These are phyloP conservation scores for Liolophura sinensis DNA, from an alignment of 1,140 invertebrate species.

Conservation along the genomic window DNA sequence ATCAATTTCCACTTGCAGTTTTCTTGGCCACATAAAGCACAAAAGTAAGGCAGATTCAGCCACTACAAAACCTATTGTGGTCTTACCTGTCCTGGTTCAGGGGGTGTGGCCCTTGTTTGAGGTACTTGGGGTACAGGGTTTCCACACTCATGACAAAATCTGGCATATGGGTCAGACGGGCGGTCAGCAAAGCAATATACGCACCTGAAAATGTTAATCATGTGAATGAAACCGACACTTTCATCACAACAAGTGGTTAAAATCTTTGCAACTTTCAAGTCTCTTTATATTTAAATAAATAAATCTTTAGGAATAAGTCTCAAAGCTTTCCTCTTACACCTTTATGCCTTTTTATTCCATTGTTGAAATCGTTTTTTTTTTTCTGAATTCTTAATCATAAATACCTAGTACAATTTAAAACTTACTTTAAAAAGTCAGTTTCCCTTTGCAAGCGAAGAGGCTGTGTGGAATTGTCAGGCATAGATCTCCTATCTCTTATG, in stretches of 20 bases:
- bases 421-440: slow-evolving; percentile 56
- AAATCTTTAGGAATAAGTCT: too few relatives aligned
- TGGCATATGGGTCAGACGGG: slow-evolving; percentile 47
- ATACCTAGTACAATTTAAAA: slow-evolving; percentile 1
- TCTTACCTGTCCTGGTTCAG: slow-evolving; percentile 45
- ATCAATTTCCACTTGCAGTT: too few relatives aligned
- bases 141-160: slow-evolving; percentile 50
- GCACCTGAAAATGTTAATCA: slow-evolving; percentile 32
- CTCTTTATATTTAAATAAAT: too few relatives aligned
- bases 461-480: slow-evolving; percentile 39
- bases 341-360: too few relatives aligned
- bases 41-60: too few relatives aligned
- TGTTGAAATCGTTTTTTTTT: too few relatives aligned
- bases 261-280: too few relatives aligned
- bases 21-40: too few relatives aligned
- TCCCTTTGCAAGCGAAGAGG: slow-evolving; percentile 46
- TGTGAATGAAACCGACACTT: too few relatives aligned
- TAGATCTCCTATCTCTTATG: slow-evolving; percentile 9
- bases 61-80: neutral
- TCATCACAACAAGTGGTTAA: too few relatives aligned
- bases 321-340: too few relatives aligned
- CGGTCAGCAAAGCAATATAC: slow-evolving; percentile 49
- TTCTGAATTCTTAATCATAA: too few relatives aligned
- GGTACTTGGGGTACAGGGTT: slow-evolving; percentile 41
- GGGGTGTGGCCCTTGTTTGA: slow-evolving; percentile 39